Conservation (phyloP, 2,888 invertebrate genomes). For the Palloptera scutellata region DNA sequence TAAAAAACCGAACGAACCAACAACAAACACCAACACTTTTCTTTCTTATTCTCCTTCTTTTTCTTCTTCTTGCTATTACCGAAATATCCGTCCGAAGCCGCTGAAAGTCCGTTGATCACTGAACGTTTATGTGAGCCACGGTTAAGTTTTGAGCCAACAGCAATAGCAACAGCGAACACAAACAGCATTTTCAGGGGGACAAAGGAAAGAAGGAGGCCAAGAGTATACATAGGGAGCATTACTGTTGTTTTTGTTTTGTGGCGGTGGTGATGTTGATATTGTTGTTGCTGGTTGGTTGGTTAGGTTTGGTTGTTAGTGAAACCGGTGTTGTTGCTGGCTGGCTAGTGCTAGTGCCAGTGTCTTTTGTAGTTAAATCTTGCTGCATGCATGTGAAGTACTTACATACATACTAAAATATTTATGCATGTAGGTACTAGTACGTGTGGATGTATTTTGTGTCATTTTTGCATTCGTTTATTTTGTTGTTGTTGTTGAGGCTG, state of each 20-base stretch:
- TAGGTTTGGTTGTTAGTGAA: slow-evolving; percentile 12
- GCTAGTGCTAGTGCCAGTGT: background rate
- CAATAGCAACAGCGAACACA: slow-evolving; percentile 17
- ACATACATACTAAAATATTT: background rate
- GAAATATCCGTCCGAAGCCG: slow-evolving; percentile 47
- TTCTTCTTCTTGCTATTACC: slow-evolving; percentile 33
- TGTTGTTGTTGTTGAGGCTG: slow-evolving; percentile 1
- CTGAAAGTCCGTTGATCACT: slow-evolving; percentile 57
- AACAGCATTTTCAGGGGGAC: slow-evolving; percentile 14
- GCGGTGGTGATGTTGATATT: background rate
- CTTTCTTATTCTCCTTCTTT: slow-evolving; percentile 20
- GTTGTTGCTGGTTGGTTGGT: slow-evolving; percentile 22
- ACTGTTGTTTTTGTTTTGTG: slow-evolving; percentile 10
- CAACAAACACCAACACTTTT: slow-evolving; percentile 18
- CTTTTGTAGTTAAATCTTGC: background rate
- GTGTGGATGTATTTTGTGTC: background rate
- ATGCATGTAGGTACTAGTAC: background rate
- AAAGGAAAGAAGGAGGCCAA: slow-evolving; percentile 6
- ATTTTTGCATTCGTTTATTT: background rate
- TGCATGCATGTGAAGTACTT: background rate
- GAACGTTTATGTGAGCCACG: slow-evolving; percentile 38
- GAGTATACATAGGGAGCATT: slow-evolving; percentile 10
- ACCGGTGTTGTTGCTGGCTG: slow-evolving; percentile 15
- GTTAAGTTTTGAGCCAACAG: slow-evolving; percentile 26
- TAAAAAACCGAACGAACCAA: too few relatives aligned